These are phyloP conservation scores for Pachycephala philippinensis DNA, from an alignment of 2,113 vertebrate species.

Conservation along the genomic window DNA sequence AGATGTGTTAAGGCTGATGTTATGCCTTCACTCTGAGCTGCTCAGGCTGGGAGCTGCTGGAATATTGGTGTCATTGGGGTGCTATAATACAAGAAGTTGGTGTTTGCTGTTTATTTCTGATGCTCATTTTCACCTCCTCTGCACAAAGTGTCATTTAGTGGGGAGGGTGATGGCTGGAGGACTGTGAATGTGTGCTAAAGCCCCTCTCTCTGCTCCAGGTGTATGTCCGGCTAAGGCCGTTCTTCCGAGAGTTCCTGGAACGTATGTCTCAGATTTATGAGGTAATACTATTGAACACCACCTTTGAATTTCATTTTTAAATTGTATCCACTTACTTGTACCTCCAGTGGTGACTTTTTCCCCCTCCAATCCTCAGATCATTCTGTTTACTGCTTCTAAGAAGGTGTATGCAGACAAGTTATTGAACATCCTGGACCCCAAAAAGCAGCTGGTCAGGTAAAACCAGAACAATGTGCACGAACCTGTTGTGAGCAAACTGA, in stretches of 20 bases:
- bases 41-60: background rate
- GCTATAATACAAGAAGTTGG: background rate
- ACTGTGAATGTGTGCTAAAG: background rate
- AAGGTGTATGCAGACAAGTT: conserved; percentile 99
- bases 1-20: background rate
- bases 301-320: background rate
- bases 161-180: background rate
- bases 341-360: conserved; percentile 29
- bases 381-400: conserved; percentile 99
- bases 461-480: background rate
- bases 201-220: conserved; percentile 76
- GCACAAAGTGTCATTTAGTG: background rate
- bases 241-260: conserved; percentile 98
- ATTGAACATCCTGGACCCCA: conserved; percentile 98
- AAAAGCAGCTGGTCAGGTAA: conserved; percentile 98
- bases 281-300: conserved; percentile 70
- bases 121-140: background rate
- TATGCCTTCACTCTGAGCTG: background rate
- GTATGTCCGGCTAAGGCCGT: conserved; percentile 94
- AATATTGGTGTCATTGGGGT: background rate
- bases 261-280: conserved; percentile 99
- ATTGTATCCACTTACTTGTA: background rate
- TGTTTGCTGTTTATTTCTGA: background rate
- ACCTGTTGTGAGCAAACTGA: background rate
- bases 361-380: conserved; percentile 82